Base-by-base conservation (phyloP, 2,888 invertebrate species). In the Tipula vernalis region DNA sequence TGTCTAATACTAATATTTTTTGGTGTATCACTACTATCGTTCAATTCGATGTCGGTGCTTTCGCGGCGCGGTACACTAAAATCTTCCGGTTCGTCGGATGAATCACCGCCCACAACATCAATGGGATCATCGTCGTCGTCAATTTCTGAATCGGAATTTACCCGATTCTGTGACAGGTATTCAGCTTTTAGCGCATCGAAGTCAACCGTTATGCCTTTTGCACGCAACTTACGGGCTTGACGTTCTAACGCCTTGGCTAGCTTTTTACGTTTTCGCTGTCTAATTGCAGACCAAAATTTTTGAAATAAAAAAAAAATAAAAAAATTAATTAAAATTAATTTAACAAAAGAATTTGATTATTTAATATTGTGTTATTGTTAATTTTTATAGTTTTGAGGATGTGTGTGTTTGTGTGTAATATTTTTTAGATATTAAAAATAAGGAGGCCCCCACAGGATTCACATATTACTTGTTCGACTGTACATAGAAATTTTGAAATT, bases 151-250 rank as follows among this genome's bases (percentile, higher is more conserved):
- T 94, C 94, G 10, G 94, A 94, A 89, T 93, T 94, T 88, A 94
- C 93, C 88, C 95, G 93, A 89, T 95, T 95, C 91, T 96, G 96
- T 12, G 96, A 95, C 89, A 97, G 94, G 93, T 97, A 97, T 91
- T 98, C 97, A 85, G 96, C 93, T 89, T 96, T 95, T 86, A 98
- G 92, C 3, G 97, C 96, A 89, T 97, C 96, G 88, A 98, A 92
- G 91, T 97, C 97, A 36, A 98, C 97, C 18, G 96, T 95, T 89
- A 98, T 97, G 89, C 98, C 98, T 91, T 97, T 97, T 86, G 96
- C 96, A 87, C 98, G 95, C 87, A 98, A 93, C 91, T 98, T 98
- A 89, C 98, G 94, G 89, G 98, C 98, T 92, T 98, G 98, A 87
- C 98, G 93, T 91, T 98, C 98, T 89, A 98, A 93, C 88, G 97